These are phyloP conservation scores for Lucilia sericata DNA, from an alignment of 1,140 invertebrate species.

Conservation along the genomic window DNA sequence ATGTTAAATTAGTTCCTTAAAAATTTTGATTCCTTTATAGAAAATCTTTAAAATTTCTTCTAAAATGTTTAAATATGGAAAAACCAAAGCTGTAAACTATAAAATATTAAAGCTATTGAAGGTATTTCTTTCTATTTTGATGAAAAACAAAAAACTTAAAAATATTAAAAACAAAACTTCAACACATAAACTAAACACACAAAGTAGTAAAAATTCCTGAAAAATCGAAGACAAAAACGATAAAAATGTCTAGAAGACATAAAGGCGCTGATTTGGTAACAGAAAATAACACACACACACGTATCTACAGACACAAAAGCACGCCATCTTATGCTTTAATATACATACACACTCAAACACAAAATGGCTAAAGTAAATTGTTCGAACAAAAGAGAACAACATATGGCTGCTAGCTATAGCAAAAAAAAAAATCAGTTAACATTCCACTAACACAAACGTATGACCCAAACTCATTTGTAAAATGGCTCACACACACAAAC, in stretches of 20 bases:
- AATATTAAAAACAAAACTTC: background rate
- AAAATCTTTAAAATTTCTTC: too few species aligned
- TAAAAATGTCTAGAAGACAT: conserved; percentile 65
- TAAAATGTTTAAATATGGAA: too few species aligned
- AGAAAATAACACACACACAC: background rate
- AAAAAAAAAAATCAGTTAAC: background rate
- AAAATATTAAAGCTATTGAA: too few species aligned
- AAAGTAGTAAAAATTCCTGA: conserved; percentile 26
- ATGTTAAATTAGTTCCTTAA: too few species aligned
- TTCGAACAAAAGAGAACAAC: background rate
- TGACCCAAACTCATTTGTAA: conserved; percentile 6
- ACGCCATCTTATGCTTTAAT: background rate
- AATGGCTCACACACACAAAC: background rate
- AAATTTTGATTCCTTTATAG: too few species aligned
- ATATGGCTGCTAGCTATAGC: background rate
- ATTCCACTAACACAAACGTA: background rate
- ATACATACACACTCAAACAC: background rate
- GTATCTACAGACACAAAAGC: background rate
- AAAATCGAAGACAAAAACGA: conserved; percentile 65
- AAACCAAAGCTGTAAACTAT: too few species aligned
- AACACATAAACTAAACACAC: conserved; percentile 49
- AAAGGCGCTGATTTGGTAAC: conserved; percentile 36
- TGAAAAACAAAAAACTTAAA: too few species aligned
- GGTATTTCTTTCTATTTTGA: too few species aligned
- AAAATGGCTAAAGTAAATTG: background rate